Evolutionary conservation across 1,140 invertebrate species (phyloP).

Genomic region (Pseudomyrmex cubaensis): DNA sequence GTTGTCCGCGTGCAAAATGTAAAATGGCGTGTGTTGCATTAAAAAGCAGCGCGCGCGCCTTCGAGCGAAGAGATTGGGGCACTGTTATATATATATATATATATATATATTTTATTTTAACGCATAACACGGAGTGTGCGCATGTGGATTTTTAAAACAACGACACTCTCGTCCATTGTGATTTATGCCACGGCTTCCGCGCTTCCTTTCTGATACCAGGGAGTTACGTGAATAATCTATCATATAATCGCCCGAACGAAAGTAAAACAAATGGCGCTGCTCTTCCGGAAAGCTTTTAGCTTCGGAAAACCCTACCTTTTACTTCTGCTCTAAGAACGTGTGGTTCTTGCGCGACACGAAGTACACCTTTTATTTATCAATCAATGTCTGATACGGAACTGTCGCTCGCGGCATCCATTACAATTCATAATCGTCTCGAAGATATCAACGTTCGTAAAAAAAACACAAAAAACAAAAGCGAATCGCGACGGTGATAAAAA

Average conservation of each 20-base stretch:
- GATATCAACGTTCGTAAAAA: not conserved
- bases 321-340: conserved; percentile 43
- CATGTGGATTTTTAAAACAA: conserved; percentile 56
- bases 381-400: conserved; percentile 44
- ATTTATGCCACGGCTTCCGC: conserved; percentile 46
- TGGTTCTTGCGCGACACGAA: not conserved
- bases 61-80: not conserved
- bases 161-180: conserved; percentile 48
- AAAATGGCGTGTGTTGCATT: conserved; percentile 42
- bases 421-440: conserved; percentile 31
- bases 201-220: conserved; percentile 48
- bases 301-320: conserved; percentile 48
- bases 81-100: conserved; percentile 36
- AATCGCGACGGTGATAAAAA: not conserved
- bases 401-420: conserved; percentile 16
- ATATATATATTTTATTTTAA: conserved; percentile 53
- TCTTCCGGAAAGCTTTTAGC: conserved; percentile 58
- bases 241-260: conserved; percentile 55
- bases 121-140: conserved; percentile 18
- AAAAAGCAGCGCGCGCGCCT: conserved; percentile 25
- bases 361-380: conserved; percentile 53
- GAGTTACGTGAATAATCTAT: conserved; percentile 61
- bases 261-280: conserved; percentile 60
- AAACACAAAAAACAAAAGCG: not conserved
- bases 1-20: conserved; percentile 48